Base-by-base conservation (phyloP, 2,113 vertebrate genomes). In the Smithornis capensis region DNA sequence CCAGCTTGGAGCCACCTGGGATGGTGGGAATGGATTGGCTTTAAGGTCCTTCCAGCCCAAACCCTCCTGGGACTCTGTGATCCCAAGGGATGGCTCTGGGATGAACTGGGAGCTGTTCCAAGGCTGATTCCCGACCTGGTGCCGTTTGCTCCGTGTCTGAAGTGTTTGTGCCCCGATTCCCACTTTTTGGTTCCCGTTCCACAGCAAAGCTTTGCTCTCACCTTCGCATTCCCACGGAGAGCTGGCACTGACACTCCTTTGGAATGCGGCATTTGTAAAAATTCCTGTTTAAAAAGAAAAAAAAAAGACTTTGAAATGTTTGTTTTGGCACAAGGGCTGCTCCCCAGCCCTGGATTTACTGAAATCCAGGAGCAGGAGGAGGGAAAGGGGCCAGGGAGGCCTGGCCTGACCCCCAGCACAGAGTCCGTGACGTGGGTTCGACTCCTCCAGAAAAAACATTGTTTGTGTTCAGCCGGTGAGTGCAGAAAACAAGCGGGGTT, bases 401-500 rank as follows among this genome's bases (percentile, higher is more conserved):
- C 0, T 15, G 73, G 64, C 74, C 71, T 69, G 11, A 50, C 56
- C 16, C 91, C 69, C 91, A 86, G 88, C 5, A 7, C 57, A 11
- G 49, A 50, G 23, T 16, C 28, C 27, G 33, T 92, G 87, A 89
- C 83, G 87, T 95, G 45, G 28, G 35, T 89, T 93, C 59, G 45
- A 14, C 73, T 93, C 50, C 40, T 60, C 49, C 1, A n/a, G 27
- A n/a, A 75, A 50, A 19, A 65, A 19, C 56, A 8, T 21, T 95
- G 78, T 93, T 92, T 94, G 82, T 74, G 78, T 53, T 70, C 75
- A 55, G n/a, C 0, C 74, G 44, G 75, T 2, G 3, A 87, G 90
- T 1, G 12, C n/a, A n/a, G 85, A 56, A 92, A 92, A 92, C 80
- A 90, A 85, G 67, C 74, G 7, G 92, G 77, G 68, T 67, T 78